Evolutionary conservation across 2,797 vertebrate species (phyloP), one percentile per base, ranked within the genome.

Genomic region (Trematomus bernacchii): DNA sequence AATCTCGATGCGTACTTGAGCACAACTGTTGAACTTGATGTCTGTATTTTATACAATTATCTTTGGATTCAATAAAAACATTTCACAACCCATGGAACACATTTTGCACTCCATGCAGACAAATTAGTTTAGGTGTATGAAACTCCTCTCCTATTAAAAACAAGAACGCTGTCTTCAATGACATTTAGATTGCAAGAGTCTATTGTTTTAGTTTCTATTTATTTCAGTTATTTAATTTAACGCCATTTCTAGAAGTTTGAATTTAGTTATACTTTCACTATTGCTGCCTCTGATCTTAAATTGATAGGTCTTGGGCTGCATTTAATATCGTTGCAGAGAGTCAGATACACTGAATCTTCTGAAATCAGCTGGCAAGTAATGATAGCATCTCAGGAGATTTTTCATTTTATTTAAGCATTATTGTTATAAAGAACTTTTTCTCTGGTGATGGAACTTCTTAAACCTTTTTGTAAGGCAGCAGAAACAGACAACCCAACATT

Each of bases 301-400:
- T 55, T 48, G 13, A 30, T 10, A 46, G 27, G 16, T 52, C 16
- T 19, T 16, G 4, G 27, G 13, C 61, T 53, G 51, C 50, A 46
- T 15, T 77, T 64, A 63, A 69, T 60, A 60, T 7, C 37, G 40
- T 63, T 50, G 44, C 59, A 46, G 8, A 70, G 12, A 54, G 43
- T 53, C 10, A 42, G 10, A 70, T 53, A 46, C 18, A 27, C 11
- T 7, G n/a, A 50, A 70, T 71, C 67, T 69, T 63, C 57, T 81
- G 65, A 66, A 9, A 52, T 79, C 60, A 65, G 55, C 58, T 46
- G n/a, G 23, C 21, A 44, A 16, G 33, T 47, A 61, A 62, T 23
- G 6, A 53, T 19, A 10, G 44, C 30, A 42, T 55, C 23, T 12
- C 30, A 62, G 46, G 6, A 66, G 50, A 14, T 10, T 23, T 60